Conservation (phyloP, 2,888 invertebrate species). For the Thalpophila matura region DNA sequence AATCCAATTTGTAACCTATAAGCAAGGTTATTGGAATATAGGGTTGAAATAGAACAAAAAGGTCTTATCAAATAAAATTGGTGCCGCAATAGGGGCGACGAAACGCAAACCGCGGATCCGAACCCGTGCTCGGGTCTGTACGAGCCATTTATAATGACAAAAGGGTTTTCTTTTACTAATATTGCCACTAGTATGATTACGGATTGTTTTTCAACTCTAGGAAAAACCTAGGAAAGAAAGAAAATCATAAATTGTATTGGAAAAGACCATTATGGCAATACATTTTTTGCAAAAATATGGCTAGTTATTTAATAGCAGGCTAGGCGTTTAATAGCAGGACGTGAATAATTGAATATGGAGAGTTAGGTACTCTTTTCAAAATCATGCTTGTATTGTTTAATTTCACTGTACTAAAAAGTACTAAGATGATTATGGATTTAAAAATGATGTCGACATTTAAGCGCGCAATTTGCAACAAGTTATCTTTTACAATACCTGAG, state of each 20-base stretch:
- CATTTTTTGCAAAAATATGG: neutral
- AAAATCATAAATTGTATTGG: neutral
- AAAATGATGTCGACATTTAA: conserved; percentile 29
- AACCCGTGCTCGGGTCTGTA: conserved; percentile 18
- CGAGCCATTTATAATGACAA: conserved; percentile 30
- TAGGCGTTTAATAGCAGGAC: too few relatives aligned
- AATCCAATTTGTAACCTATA: conserved; percentile 80
- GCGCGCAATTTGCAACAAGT: conserved; percentile 53
- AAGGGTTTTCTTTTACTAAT: conserved; percentile 48
- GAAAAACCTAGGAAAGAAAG: too few relatives aligned
- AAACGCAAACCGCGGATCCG: conserved; percentile 61
- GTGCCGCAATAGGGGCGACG: conserved; percentile 66
- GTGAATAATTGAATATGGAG: too few relatives aligned
- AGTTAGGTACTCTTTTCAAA: too few relatives aligned
- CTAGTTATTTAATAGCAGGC: too few relatives aligned
- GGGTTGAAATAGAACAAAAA: conserved; percentile 71
- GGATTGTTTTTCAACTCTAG: too few relatives aligned
- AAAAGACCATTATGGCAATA: neutral
- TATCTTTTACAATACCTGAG: conserved; percentile 60
- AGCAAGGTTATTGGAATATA: conserved; percentile 75
- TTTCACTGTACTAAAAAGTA: neutral
- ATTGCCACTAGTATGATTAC: conserved; percentile 22
- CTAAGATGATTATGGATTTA: neutral
- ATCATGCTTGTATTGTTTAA: too few relatives aligned
- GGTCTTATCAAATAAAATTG: conserved; percentile 73